Base-by-base conservation (phyloP, 2,797 vertebrate species). In the Sebastes glaucus region DNA sequence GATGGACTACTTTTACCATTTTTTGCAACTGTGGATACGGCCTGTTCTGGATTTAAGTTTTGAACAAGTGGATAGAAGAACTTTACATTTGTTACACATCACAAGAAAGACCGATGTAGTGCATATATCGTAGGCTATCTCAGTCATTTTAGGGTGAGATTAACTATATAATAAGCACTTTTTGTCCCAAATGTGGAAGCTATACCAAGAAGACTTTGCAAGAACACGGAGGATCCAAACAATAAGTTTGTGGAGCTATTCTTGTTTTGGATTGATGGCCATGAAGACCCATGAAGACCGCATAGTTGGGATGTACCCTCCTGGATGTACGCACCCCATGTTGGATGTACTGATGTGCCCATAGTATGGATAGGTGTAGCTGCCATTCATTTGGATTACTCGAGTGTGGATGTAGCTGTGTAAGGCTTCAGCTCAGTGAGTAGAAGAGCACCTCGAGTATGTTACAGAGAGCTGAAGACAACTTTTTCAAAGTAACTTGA, bases 341-440 rank as follows among this genome's bases (percentile, higher is more conserved):
- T 83, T 94, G 95, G 94, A 96, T 95, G 85, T 95, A 95, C 74
- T 86, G 84, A 87, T 83, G 71, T 84, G 80, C 83, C 65, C 84
- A 11, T 92, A 88, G 78, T 85, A 18, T 87, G 92, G 92, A 93
- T 89, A 92, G 90, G 81, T 90, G 81, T 90, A 93, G 82, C 86
- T 81, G 65, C 68, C 81, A 78, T 88, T 86, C 52, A 72, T 89
- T 88, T 93, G 88, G 96, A 96, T 95, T 96, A 96, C 88, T 88
- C 70, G 55, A 88, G 65, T 86, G 80, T 95, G 96, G 95, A 96
- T 95, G 81, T 95, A 95, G 90, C 86, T 68, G 89, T 74, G 80
- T 88, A 78, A 89, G 71, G 71, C 74, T 55, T 87, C 82, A 64
- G 64, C 65, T 87, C 82, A 62, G 63, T 75, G 68, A 93, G 86